Evolutionary conservation across 2,797 vertebrate genomes (phyloP).

Genomic region (Enteromius radiatus): DNA sequence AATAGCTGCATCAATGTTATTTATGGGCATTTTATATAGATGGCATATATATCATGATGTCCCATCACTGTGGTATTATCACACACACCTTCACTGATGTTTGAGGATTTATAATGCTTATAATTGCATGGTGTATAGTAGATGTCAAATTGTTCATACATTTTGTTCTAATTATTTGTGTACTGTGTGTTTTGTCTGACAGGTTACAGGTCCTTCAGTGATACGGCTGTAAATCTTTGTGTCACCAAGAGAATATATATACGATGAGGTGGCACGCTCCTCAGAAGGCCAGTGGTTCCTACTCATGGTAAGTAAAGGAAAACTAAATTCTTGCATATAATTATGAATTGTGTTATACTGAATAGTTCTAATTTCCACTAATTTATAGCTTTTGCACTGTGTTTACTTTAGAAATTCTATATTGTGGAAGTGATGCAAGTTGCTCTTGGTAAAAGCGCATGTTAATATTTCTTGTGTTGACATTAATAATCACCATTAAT

Average conservation of each 20-base stretch:
- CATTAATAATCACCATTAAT: slow-evolving; percentile 1
- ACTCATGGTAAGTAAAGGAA: slow-evolving; percentile 44
- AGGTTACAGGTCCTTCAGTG: slow-evolving; percentile 15
- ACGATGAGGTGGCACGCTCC: slow-evolving; percentile 26
- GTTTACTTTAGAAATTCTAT: neutral
- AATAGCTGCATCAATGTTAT: neutral
- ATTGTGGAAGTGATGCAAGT: neutral
- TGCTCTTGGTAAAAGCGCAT: neutral
- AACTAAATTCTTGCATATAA: neutral
- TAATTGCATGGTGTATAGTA: neutral
- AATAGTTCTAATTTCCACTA: neutral
- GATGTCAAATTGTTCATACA: slow-evolving; percentile 20
- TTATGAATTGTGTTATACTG: neutral
- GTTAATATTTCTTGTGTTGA: neutral
- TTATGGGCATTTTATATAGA: neutral
- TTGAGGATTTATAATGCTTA: neutral
- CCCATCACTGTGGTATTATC: neutral
- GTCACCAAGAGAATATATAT: slow-evolving; percentile 70
- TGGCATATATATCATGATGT: neutral
- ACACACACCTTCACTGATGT: neutral
- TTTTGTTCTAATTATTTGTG: slow-evolving; percentile 29
- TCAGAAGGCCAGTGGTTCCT: slow-evolving; percentile 53
- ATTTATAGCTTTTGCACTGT: neutral
- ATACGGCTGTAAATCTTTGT: slow-evolving; percentile 57
- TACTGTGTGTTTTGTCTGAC: slow-evolving; percentile 33